A percentile compares a stretch with the other conserved stretches of the same genome.
These are phyloP conservation scores for Triplophysa bombifrons DNA, from an alignment of 2,797 vertebrate genomes.

Conservation along the genomic window DNA sequence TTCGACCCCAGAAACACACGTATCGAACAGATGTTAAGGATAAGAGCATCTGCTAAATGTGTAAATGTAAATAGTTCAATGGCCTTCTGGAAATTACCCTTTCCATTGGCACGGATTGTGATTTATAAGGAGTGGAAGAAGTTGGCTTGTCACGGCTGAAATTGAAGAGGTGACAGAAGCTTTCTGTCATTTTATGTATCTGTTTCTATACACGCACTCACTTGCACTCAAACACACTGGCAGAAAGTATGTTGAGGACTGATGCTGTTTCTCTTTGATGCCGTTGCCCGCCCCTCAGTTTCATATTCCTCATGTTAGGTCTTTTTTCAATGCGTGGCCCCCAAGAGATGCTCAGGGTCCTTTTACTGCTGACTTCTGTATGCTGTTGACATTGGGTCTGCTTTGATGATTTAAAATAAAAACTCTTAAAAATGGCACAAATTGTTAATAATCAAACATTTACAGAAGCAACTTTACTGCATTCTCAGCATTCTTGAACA, in stretches of 20 bases:
- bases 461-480: slow-evolving; percentile 23
- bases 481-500: slow-evolving; percentile 18
- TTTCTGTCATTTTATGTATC: slow-evolving; percentile 12
- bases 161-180: slow-evolving; percentile 10
- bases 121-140: slow-evolving; percentile 45
- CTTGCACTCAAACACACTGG: not conserved
- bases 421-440: slow-evolving; percentile 31
- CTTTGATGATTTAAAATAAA: slow-evolving; percentile 20
- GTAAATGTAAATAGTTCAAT: not conserved
- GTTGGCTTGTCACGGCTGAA: slow-evolving; percentile 13
- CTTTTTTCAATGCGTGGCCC: slow-evolving; percentile 12
- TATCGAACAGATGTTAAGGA: not conserved
- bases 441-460: slow-evolving; percentile 20
- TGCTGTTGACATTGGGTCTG: slow-evolving; percentile 31
- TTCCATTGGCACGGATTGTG: slow-evolving; percentile 17
- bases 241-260: slow-evolving; percentile 8
- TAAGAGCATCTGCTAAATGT: not conserved
- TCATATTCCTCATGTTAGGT: not conserved
- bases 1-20: too few relatives aligned
- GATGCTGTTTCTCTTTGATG: slow-evolving; percentile 3
- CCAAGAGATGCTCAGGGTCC: not conserved
- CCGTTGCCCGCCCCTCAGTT: not conserved
- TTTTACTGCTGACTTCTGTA: not conserved
- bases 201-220: not conserved
- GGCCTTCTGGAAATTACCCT: slow-evolving; percentile 42